These are phyloP conservation scores for Amphiprion percula DNA, from an alignment of 2,113 vertebrate genomes.

Conservation along the genomic window DNA sequence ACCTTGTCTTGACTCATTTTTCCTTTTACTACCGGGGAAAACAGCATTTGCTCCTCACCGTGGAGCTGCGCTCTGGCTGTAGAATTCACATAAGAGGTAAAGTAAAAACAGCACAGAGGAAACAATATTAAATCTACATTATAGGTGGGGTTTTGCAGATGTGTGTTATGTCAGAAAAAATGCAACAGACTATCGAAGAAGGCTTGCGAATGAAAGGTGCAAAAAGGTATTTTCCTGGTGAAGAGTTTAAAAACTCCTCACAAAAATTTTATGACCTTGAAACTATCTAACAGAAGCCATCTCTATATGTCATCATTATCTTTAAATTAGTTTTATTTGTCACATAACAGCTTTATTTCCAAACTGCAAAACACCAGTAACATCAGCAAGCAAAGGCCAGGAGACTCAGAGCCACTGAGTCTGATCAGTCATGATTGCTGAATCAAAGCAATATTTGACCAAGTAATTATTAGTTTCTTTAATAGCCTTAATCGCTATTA, in stretches of 20 bases:
- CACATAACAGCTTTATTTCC: background rate
- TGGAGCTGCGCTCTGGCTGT: conserved; percentile 1
- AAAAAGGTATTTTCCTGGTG: background rate
- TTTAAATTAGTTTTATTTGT: too few relatives aligned
- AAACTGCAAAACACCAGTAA: too few relatives aligned
- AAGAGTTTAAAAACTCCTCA: too few relatives aligned
- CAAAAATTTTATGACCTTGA: too few relatives aligned
- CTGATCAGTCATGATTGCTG: background rate
- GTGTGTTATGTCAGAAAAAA: background rate
- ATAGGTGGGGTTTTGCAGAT: background rate
- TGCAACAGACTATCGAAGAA: background rate
- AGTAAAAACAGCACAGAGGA: conserved; percentile 7
- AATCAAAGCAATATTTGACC: background rate
- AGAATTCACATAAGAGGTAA: background rate
- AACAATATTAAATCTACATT: conserved; percentile 14
- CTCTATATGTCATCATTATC: too few relatives aligned
- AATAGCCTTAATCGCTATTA: background rate
- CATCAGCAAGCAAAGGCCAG: too few relatives aligned
- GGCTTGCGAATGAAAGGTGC: background rate
- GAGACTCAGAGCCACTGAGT: too few relatives aligned
- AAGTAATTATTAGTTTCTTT: background rate
- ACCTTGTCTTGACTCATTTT: conserved; percentile 5
- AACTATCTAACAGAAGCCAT: too few relatives aligned
- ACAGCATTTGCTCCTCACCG: conserved; percentile 12
- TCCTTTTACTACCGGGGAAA: background rate